Evolutionary conservation across 2,888 invertebrate species (phyloP).

Genomic region (Amiota minor): DNA sequence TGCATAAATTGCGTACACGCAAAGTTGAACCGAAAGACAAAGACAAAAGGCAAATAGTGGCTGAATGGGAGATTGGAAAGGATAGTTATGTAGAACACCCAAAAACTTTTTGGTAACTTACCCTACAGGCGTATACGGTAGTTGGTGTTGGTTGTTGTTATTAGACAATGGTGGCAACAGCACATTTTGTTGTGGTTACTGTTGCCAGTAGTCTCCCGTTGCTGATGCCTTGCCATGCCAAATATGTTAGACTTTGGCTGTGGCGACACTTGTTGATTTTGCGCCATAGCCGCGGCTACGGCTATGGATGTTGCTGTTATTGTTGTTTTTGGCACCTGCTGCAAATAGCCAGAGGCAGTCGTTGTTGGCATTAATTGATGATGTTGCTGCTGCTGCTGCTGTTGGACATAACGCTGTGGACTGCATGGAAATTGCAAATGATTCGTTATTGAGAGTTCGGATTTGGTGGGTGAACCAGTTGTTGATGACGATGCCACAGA

Average conservation of each 20-base stretch:
- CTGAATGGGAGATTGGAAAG: no score
- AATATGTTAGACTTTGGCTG: slow-evolving; percentile 16
- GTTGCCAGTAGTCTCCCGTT: slow-evolving; percentile 1
- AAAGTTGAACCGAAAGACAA: no score
- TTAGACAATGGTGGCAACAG: neutral
- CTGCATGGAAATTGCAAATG: slow-evolving; percentile 60
- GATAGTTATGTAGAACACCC: no score
- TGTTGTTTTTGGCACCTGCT: slow-evolving; percentile 39
- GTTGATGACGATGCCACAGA: slow-evolving; percentile 76
- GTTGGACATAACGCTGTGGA: slow-evolving; percentile 53
- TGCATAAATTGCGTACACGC: no score
- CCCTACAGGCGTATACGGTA: neutral
- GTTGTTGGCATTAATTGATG: slow-evolving; percentile 39
- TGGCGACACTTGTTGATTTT: neutral
- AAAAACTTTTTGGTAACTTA: no score
- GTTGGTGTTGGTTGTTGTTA: neutral
- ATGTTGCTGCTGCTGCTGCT: slow-evolving; percentile 37
- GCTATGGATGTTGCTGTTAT: slow-evolving; percentile 28
- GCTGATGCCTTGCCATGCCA: slow-evolving; percentile 13
- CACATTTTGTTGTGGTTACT: neutral
- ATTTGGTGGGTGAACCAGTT: slow-evolving; percentile 68
- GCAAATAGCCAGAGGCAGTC: slow-evolving; percentile 46
- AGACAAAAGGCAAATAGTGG: no score
- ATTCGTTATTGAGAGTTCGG: slow-evolving; percentile 67
- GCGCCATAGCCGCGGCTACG: slow-evolving; percentile 19